Evolutionary conservation across 2,888 invertebrate genomes (phyloP), one percentile per base, ranked within the genome.

Genomic region (Nemoura dubitans): DNA sequence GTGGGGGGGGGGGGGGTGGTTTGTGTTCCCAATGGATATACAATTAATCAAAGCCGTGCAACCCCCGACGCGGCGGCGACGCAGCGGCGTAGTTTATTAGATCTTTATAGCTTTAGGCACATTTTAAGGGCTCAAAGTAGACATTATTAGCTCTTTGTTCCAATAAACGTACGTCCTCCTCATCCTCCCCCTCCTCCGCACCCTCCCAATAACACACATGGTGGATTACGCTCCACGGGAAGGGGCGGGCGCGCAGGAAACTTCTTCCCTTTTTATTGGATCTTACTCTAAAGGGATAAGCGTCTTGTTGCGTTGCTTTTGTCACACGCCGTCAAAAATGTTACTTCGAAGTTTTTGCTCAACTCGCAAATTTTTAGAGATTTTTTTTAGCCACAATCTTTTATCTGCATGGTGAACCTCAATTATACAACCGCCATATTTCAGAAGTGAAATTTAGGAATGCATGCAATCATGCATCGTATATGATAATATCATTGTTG

Each of bases 121-220:
- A 78, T 78, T 78, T 28, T 28, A 78, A 78, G 78, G 78, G 78
- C 59, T 59, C 59, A 59, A 59, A 59, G 78, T 78, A 78, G 78
- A 27, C 78, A 27, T 78, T 78, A 78, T 78, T 78, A 28, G 28
- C 27, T 78, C 78, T 78, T 78, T 78, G 28, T 78, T 78, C 78
- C 78, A 78, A 78, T 78, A 78, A 78, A 78, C 21, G 59, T n/a
- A n/a, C 2, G 59, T 59, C 59, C 59, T 59, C 59, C 21, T 59
- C 21, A n/a, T 36, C 16, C 21, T 59, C 59, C 59, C 21, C 59
- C 36, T 6, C 59, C 16, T 59, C 59, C 10, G 59, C 59, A 21
- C 59, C 16, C 21, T 59, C 59, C 59, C 14, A 59, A 59, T 21
- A 59, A 59, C 59, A 59, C 59, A 59, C 59, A 21, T 10, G 21